Conservation (phyloP, 1,140 invertebrate genomes). For the Ditylenchus dipsaci region DNA sequence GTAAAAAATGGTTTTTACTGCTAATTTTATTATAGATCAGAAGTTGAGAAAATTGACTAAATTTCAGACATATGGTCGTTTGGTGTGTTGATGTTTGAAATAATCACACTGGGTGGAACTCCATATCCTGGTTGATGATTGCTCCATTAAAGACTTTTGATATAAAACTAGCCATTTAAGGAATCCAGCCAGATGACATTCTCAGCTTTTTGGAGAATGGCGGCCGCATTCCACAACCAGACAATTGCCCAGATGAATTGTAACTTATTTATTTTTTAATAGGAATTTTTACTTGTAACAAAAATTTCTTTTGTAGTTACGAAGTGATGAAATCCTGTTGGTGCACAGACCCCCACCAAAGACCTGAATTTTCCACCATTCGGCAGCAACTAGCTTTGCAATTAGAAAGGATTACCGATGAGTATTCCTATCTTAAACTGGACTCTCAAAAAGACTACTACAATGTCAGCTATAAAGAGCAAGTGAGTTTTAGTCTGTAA, state of each 20-base stretch:
- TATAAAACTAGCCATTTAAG: constrained; percentile 1
- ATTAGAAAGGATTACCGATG: constrained; percentile 54
- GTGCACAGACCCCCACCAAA: constrained; percentile 35
- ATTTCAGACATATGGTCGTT: constrained; percentile 60
- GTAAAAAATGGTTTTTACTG: too few species aligned
- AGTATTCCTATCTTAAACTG: constrained; percentile 56
- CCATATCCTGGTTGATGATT: constrained; percentile 55
- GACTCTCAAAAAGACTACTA: constrained; percentile 55
- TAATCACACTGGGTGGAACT: constrained; percentile 60
- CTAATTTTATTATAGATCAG: too few species aligned
- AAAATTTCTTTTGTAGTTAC: constrained; percentile 41
- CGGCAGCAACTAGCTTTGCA: constrained; percentile 52
- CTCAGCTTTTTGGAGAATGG: constrained; percentile 58
- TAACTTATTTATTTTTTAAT: constrained; percentile 39
- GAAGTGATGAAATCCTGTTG: constrained; percentile 54
- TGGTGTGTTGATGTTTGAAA: constrained; percentile 62
- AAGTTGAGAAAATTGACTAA: constrained; percentile 2
- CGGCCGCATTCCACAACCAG: constrained; percentile 60
- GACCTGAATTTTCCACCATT: constrained; percentile 45
- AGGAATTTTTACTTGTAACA: background rate
- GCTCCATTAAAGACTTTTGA: too few species aligned
- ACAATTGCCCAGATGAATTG: constrained; percentile 61
- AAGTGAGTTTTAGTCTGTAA: constrained; percentile 1
- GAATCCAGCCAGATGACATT: constrained; percentile 59
- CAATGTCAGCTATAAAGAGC: constrained; percentile 44